Percentiles rank a stretch among this genome's conserved stretches.
These are phyloP conservation scores for Brachypalpus laphriformis DNA, from an alignment of 2,888 invertebrate species.

Conservation along the genomic window DNA sequence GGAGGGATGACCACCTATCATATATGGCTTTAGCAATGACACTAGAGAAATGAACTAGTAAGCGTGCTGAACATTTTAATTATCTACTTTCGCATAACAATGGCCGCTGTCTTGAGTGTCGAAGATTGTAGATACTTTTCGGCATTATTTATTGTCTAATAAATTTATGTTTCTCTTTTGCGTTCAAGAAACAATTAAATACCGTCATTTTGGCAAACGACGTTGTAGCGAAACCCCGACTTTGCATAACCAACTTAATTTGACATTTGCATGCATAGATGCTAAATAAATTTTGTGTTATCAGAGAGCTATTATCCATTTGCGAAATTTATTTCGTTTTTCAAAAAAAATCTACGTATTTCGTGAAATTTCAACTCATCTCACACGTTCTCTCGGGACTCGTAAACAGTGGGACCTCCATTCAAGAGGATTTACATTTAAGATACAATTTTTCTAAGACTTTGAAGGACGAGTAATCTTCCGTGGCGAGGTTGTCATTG, in stretches of 20 bases:
- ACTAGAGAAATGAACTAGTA: constrained; percentile 18
- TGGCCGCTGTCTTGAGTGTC: constrained; percentile 1
- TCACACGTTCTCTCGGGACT: background rate
- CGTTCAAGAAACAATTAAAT: background rate
- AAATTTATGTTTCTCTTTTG: constrained; percentile 19
- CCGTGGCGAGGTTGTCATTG: too few relatives aligned
- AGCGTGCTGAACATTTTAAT: constrained; percentile 39
- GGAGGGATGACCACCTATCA: background rate
- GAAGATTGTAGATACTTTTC: constrained; percentile 36
- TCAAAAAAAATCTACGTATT: background rate
- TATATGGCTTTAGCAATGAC: background rate
- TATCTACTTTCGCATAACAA: constrained; percentile 4
- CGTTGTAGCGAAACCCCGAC: background rate
- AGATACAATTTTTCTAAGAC: too few relatives aligned
- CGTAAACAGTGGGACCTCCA: background rate
- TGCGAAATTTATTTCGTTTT: background rate
- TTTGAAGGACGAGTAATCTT: too few relatives aligned
- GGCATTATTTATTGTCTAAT: constrained; percentile 48
- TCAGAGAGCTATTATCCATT: background rate
- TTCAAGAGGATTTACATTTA: too few relatives aligned
- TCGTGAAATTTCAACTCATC: background rate
- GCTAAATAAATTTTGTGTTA: background rate
- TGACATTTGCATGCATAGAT: background rate
- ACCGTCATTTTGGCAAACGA: background rate
- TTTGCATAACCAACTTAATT: background rate